Evolutionary conservation across 2,888 invertebrate genomes (phyloP), one percentile per base, ranked within the genome.

Genomic region (Pollenia amentaria): DNA sequence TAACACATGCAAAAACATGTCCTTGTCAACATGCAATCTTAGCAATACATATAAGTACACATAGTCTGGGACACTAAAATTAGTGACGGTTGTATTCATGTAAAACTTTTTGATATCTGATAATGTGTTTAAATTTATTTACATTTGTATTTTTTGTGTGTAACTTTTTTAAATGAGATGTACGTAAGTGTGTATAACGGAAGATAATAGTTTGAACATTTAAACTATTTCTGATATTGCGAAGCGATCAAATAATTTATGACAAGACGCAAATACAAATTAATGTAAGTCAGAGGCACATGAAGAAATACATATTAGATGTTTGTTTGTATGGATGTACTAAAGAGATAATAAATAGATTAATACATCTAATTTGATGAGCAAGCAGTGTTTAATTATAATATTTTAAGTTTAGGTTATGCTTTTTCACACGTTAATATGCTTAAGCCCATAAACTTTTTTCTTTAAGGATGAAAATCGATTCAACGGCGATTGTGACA

Each of bases 1-100:
- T 81, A 82, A 84, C 84, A 84, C 46, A 82, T 83, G 79, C 79
- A 84, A 82, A 73, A 46, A n/a, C 18, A 76, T n/a, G 2, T 38
- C 55, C 70, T 38, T 40, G 46, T 21, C 65, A 42, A 38, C 55
- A 81, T 40, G 38, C 46, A 42, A 29, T 8, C 62, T 16, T 53
- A 53, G 18, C 18, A 44, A 42, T 18, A 51, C 51, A 53, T n/a
- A 2, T n/a, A 40, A 3, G 1, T n/a, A 42, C 8, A 6, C 51
- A n/a, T 40, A 60, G 21, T 46, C 67, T 57, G n/a, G 10, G 67
- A 67, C n/a, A 67, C 67, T 10, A 14, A 79, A 79, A 48, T 79
- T 79, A 62, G 60, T 70, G 44, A 48, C 53, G 12, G 18, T 29
- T 70, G 16, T 51, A n/a, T 48, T 62, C 11, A 14, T 8, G 64